These are phyloP conservation scores for Nycticryphes semicollaris DNA, from an alignment of 2,113 vertebrate species.

Conservation along the genomic window DNA sequence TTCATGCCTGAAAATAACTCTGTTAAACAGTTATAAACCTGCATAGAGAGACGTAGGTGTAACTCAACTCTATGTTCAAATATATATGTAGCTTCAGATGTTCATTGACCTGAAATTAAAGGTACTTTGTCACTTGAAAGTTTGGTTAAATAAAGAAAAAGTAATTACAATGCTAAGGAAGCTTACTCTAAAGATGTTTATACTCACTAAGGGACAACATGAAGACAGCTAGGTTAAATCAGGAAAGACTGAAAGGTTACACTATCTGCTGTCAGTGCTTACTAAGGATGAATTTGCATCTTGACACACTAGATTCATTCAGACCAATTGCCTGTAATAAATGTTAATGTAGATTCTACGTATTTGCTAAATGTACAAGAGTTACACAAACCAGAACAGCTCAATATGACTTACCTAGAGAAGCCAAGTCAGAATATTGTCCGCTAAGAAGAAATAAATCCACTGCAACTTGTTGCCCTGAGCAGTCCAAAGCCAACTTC, in stretches of 20 bases:
- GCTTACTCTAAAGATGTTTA: neutral
- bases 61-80: neutral
- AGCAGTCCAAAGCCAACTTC: constrained; percentile 97
- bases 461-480: constrained; percentile 94
- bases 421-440: constrained; percentile 93
- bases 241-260: neutral
- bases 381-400: neutral
- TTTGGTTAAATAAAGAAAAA: neutral
- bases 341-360: neutral
- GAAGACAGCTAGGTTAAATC: neutral
- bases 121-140: neutral
- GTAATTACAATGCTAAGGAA: neutral
- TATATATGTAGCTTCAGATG: neutral
- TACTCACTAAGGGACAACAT: neutral
- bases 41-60: neutral
- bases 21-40: neutral
- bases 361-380: neutral
- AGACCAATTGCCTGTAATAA: neutral
- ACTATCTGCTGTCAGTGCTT: neutral
- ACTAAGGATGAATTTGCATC: neutral
- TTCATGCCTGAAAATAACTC: neutral
- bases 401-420: constrained; percentile 80
- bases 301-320: neutral
- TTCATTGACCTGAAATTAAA: neutral
- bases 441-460: constrained; percentile 95